Conservation (phyloP, 2,888 invertebrate genomes). For the Tanypteryx hageni region DNA sequence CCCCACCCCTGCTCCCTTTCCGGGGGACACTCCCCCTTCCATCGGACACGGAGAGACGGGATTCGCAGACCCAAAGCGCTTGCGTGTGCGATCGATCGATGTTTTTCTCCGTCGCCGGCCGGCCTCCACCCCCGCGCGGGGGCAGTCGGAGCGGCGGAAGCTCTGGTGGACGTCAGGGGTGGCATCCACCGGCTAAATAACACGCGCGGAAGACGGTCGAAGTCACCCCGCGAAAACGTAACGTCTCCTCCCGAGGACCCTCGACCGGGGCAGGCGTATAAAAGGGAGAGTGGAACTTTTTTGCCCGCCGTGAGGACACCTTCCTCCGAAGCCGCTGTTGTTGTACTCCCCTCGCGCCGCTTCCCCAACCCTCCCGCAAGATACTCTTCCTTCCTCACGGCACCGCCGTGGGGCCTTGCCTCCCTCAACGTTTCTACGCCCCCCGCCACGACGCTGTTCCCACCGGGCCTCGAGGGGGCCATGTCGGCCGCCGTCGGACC, state of each 20-base stretch:
- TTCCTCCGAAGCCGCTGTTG: conserved; percentile 66
- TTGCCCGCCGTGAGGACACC: conserved; percentile 69
- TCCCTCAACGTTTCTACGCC: conserved; percentile 69
- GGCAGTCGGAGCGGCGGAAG: conserved; percentile 73
- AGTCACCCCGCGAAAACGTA: conserved; percentile 68
- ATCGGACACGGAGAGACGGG: background rate
- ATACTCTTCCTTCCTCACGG: conserved; percentile 70
- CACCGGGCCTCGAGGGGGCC: conserved; percentile 74
- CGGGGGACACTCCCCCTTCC: background rate
- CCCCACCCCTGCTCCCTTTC: background rate
- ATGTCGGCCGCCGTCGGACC: conserved; percentile 74
- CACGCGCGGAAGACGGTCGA: conserved; percentile 73
- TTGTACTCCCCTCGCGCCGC: conserved; percentile 69
- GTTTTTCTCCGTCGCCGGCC: background rate
- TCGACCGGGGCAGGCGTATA: no score
- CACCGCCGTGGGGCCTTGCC: conserved; percentile 70
- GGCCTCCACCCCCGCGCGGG: conserved; percentile 67
- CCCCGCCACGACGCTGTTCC: conserved; percentile 71
- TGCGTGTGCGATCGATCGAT: conserved; percentile 1
- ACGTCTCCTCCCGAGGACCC: background rate
- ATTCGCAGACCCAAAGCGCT: background rate
- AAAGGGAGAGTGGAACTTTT: conserved; percentile 72
- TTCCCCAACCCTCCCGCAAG: conserved; percentile 69
- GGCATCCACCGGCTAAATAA: background rate
- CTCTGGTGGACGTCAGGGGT: conserved; percentile 73